Evolutionary conservation across 2,797 vertebrate genomes (phyloP).

Genomic region (Hyperoplus lanceolatus): DNA sequence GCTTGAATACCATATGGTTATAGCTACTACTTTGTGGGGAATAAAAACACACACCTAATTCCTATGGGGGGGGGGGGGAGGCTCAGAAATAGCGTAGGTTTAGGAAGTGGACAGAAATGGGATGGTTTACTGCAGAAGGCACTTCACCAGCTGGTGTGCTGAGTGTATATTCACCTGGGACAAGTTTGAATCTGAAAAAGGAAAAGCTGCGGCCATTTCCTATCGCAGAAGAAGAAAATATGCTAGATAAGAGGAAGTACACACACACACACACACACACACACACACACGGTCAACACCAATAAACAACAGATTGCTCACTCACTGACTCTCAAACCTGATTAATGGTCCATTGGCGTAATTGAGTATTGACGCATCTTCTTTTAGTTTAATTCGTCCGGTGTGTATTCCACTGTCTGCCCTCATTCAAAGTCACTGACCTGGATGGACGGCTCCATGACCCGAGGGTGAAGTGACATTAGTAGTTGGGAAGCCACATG

Average conservation of each 20-base stretch:
- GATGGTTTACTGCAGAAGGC: constrained; percentile 21
- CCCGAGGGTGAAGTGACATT: constrained; percentile 60
- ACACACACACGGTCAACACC: constrained; percentile 2
- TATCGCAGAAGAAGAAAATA: constrained; percentile 11
- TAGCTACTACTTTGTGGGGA: constrained; percentile 42
- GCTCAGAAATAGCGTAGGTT: constrained; percentile 32
- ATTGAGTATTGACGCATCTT: constrained; percentile 63
- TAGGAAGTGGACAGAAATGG: constrained; percentile 27
- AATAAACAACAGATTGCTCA: constrained; percentile 28
- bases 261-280: neutral
- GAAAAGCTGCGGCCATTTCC: constrained; percentile 31
- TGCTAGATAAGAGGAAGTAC: constrained; percentile 35
- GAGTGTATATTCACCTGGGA: constrained; percentile 8
- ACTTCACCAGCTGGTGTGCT: constrained; percentile 20
- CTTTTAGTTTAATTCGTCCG: constrained; percentile 55
- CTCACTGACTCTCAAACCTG: constrained; percentile 32
- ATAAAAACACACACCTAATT: constrained; percentile 38
- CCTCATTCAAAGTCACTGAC: constrained; percentile 78
- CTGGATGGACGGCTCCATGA: constrained; percentile 66
- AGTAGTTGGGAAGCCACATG: constrained; percentile 37
- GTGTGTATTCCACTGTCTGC: constrained; percentile 59
- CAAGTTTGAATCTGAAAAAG: neutral
- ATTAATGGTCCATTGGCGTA: constrained; percentile 67
- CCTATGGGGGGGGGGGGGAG: constrained; percentile 35
- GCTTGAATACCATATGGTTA: constrained; percentile 42